Percentiles rank a stretch among this genome's conserved stretches.
Conservation (phyloP, 2,797 vertebrate genomes). For the Echiichthys vipera region DNA sequence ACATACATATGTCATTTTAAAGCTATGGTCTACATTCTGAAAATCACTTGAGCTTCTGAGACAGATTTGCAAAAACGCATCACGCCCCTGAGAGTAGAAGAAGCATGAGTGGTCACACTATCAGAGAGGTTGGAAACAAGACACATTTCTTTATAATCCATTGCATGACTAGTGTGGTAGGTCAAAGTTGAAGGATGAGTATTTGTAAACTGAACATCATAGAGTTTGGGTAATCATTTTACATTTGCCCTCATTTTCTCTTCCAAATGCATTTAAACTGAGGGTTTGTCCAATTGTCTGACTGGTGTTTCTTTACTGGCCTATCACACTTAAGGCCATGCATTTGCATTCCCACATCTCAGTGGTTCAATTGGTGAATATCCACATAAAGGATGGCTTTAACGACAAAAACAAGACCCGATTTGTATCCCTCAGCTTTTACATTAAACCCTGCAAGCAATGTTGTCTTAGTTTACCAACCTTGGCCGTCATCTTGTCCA, state of each 20-base stretch:
- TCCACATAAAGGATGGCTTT: not conserved
- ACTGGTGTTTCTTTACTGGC: not conserved
- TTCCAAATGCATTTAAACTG: not conserved
- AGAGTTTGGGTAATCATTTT: not conserved
- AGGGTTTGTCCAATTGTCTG: not conserved
- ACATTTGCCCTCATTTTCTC: not conserved
- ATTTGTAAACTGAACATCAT: not conserved
- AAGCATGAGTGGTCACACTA: not conserved
- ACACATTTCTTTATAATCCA: too few relatives aligned
- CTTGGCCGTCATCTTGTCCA: conserved; percentile 26
- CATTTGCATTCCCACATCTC: not conserved
- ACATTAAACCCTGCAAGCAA: not conserved
- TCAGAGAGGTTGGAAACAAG: not conserved
- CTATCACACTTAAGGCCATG: too few relatives aligned
- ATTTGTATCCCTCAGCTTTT: not conserved
- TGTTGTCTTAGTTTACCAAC: not conserved
- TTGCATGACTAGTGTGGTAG: not conserved
- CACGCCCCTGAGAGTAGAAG: not conserved
- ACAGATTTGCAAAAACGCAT: too few relatives aligned
- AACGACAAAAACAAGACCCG: not conserved
- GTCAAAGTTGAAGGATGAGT: not conserved
- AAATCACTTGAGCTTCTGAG: too few relatives aligned
- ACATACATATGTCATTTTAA: not conserved
- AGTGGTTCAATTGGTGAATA: not conserved
- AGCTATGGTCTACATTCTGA: too few relatives aligned